Evolutionary conservation across 2,888 invertebrate genomes (phyloP), one percentile per base, ranked within the genome.

Genomic region (Drosophila borborema): DNA sequence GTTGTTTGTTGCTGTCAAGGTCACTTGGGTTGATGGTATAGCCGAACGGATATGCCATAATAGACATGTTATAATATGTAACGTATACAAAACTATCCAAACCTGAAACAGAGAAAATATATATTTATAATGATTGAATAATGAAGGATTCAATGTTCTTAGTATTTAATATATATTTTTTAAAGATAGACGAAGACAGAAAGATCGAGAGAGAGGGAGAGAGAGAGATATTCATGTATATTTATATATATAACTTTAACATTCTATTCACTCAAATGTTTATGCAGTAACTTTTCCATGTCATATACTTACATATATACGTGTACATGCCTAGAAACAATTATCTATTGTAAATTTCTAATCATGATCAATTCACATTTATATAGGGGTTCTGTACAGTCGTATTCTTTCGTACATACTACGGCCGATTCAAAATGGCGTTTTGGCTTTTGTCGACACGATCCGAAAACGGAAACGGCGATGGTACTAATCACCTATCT

Each of bases 331-430:
- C 28, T 28, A 28, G 4, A 28, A 28, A 28, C 28, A 28, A 28
- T 6, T n/a, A 49, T 18, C 20, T 53, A 10, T 34, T 36, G 0
- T 12, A 7, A 23, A 5, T 31, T 51, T 49, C 6, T n/a, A 60
- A 41, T 40, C 9, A 23, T 38, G 14, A 36, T 51, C 7, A 46
- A 54, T n/a, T 59, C 82, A 43, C 60, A 2, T 48, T 49, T 77
- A 82, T 83, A 69, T 86, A 98, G 98, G 92, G 94, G 95, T 85
- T 96, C 96, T 72, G 97, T 99, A 66, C 98, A 99, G 93, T 97
- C 98, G 90, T 99, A 98, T 93, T 99, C 99, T 34, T 99, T 99
- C 94, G 99, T 99, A 60, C 94, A 99, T 91, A 99, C 99, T 31
- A 98, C 97, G 86, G 95, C 96, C 86, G 98, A 98, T 92, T 98